phyloP scores from a whole-genome alignment of 2,888 invertebrate genomes.

The Graphium colonna region DNA sequence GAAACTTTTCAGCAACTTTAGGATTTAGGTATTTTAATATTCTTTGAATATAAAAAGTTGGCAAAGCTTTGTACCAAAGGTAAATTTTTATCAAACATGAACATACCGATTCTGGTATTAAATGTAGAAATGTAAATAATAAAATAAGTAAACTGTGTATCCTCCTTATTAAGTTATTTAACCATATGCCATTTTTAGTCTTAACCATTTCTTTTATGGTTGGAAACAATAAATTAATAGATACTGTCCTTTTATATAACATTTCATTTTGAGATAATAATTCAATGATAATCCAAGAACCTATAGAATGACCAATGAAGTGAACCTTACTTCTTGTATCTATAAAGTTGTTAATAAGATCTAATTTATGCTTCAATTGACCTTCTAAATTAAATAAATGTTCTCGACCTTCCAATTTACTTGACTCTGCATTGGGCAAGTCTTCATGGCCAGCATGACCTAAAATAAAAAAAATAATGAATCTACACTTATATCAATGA shows the following conservation, averaged over 20 bases:
- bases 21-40: slow-evolving; percentile 81
- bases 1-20: slow-evolving; percentile 80
- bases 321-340: slow-evolving; percentile 87
- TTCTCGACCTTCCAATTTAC: slow-evolving; percentile 74
- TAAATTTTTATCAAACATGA: slow-evolving; percentile 76
- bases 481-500: no score
- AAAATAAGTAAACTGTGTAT: slow-evolving; percentile 48
- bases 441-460: slow-evolving; percentile 88
- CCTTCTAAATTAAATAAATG: slow-evolving; percentile 86
- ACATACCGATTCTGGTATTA: slow-evolving; percentile 77
- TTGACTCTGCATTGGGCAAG: slow-evolving; percentile 66
- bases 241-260: slow-evolving; percentile 77
- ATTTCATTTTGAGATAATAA: slow-evolving; percentile 81
- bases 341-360: slow-evolving; percentile 86
- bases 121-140: slow-evolving; percentile 58
- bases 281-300: slow-evolving; percentile 90
- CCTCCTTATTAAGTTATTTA: slow-evolving; percentile 81
- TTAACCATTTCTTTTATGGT: slow-evolving; percentile 91
- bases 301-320: slow-evolving; percentile 95
- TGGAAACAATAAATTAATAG: slow-evolving; percentile 90
- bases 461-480: slow-evolving; percentile 59
- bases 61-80: slow-evolving; percentile 74
- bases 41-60: slow-evolving; percentile 65
- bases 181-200: slow-evolving; percentile 85
- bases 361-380: slow-evolving; percentile 89